Evolutionary conservation across 2,797 vertebrate genomes (phyloP).

Genomic region (Hypotaenidia okinawae): DNA sequence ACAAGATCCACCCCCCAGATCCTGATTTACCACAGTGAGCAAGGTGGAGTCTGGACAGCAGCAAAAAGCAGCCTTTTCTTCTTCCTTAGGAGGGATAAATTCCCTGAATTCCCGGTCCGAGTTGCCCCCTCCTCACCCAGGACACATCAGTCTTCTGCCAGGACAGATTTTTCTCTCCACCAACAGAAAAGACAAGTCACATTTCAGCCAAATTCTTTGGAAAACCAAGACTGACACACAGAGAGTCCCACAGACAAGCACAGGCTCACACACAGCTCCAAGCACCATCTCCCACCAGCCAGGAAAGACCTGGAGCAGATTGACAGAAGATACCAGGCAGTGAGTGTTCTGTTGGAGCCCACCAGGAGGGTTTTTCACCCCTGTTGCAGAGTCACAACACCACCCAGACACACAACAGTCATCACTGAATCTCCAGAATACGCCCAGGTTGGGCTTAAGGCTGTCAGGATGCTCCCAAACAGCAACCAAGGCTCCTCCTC

Average conservation of each 20-base stretch:
- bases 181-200: constrained; percentile 36
- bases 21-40: neutral
- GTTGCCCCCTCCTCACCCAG: neutral
- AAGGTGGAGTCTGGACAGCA: constrained; percentile 47
- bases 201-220: constrained; percentile 57
- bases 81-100: neutral
- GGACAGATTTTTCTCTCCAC: constrained; percentile 34
- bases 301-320: constrained; percentile 37
- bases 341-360: neutral
- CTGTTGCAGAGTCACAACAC: constrained; percentile 38
- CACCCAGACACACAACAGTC: neutral
- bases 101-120: neutral
- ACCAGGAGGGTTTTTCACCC: constrained; percentile 6
- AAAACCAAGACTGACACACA: neutral
- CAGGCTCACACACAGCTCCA: neutral
- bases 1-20: neutral
- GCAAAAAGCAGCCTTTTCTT: constrained; percentile 20
- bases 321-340: neutral
- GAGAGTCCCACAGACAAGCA: neutral
- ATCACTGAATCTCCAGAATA: neutral
- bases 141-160: neutral
- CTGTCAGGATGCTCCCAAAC: constrained; percentile 53
- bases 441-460: constrained; percentile 69
- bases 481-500: constrained; percentile 58
- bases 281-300: neutral